Evolutionary conservation across 2,797 vertebrate species (phyloP), one percentile per base, ranked within the genome.

Genomic region (Bovichtus diacanthus): DNA sequence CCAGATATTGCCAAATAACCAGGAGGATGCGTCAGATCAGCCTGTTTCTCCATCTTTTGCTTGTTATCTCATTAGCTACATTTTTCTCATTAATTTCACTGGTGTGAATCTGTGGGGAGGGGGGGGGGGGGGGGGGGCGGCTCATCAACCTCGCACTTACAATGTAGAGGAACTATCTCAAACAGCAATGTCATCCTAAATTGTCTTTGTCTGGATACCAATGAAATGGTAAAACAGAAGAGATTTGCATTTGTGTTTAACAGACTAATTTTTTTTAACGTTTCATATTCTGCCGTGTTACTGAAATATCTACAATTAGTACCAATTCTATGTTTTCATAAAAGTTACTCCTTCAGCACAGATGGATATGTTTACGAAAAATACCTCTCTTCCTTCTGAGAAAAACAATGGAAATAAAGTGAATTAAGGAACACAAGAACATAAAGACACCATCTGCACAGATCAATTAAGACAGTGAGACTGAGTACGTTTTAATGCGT

Each of bases 41-140:
- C 82, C 80, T 25, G 82, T 87, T 88, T 91, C 91, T 90, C 88
- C 88, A 85, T 89, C 83, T 90, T 80, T 59, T 79, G 88, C 91
- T 90, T 92, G 90, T 93, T 93, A 92, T 90, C 88, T 93, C 84
- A 93, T 93, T 94, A 94, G 90, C 90, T 88, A 88, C 63, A 89
- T 85, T 86, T 87, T 88, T 84, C 86, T 87, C 75, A 73, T 92
- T 92, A 91, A 91, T 93, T 90, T 86, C 64, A 51, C 80, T 82
- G 78, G 78, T 85, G 88, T 86, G 77, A 87, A 89, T 90, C 91
- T 90, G 89, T 85, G 87, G 73, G 85, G 76, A 79, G 69, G 81
- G 74, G 75, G 66, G 78, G 18, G 29, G 29, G 74, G 75, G 64
- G 78, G 27, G 29, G 29, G 74, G 75, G 64, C 78, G 27, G 82